A percentile compares a stretch with the other conserved stretches of the same genome.
phyloP scores from a whole-genome alignment of 2,113 vertebrate species.

The Channa argus region DNA sequence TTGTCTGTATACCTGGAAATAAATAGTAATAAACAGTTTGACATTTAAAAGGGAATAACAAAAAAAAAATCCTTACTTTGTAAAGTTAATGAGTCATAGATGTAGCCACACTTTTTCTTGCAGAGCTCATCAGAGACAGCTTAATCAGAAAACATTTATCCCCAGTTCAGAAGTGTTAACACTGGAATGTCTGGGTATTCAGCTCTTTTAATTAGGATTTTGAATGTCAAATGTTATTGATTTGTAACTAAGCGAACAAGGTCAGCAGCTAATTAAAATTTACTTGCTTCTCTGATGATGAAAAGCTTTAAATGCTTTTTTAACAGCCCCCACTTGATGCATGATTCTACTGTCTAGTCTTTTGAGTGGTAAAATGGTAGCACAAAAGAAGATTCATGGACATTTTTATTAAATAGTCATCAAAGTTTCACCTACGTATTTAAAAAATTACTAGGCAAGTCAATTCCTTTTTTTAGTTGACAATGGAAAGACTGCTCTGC shows the following conservation, averaged over 20 bases:
- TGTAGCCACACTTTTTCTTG: not conserved
- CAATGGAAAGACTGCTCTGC: not conserved
- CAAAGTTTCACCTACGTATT: conserved; percentile 1
- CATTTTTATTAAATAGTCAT: not conserved
- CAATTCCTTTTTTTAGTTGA: not conserved
- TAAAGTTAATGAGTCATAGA: conserved; percentile 14
- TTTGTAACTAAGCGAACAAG: conserved; percentile 61
- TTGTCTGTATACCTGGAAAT: not conserved
- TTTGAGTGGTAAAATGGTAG: not conserved
- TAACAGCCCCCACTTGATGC: conserved; percentile 17
- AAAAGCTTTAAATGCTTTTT: conserved; percentile 51
- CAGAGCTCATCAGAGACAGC: conserved; percentile 16
- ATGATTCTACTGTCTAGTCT: not conserved
- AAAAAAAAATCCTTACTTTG: not conserved
- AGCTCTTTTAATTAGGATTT: conserved; percentile 66
- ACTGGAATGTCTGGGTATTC: conserved; percentile 23
- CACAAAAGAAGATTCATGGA: not conserved
- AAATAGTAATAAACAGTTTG: not conserved
- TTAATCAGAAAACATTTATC: conserved; percentile 34
- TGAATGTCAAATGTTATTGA: conserved; percentile 71
- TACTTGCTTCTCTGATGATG: conserved; percentile 43
- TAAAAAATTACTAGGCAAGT: not conserved
- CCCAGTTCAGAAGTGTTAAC: conserved; percentile 55
- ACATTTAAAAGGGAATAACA: not conserved
- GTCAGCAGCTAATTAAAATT: conserved; percentile 69